Conservation (phyloP, 2,113 vertebrate genomes). For the Bucco capensis region DNA sequence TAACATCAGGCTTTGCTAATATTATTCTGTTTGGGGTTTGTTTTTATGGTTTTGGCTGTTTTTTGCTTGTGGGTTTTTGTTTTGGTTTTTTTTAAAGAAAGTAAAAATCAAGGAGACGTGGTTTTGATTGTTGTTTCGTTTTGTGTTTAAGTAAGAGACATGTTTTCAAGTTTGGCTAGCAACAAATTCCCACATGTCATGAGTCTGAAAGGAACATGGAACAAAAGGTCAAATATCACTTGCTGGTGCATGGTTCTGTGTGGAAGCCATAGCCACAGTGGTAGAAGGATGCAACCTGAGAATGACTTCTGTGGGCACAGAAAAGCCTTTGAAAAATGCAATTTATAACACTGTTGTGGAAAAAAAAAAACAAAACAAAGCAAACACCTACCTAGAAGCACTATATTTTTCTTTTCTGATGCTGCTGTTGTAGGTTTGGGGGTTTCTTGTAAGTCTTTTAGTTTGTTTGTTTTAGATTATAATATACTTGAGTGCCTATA, state of each 20-base stretch:
- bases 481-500: neutral
- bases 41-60: no score
- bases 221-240: slow-evolving; percentile 1
- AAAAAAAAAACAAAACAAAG: neutral
- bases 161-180: neutral
- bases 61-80: no score
- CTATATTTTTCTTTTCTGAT: neutral
- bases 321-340: neutral
- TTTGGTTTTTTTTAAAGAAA: neutral
- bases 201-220: neutral
- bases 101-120: neutral
- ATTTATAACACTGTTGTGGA: neutral
- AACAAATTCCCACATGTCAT: neutral
- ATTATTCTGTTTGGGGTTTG: neutral
- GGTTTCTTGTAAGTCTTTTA: no score
- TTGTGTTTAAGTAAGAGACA: neutral
- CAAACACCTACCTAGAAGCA: neutral
- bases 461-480: neutral
- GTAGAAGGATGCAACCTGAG: neutral
- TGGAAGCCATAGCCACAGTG: neutral
- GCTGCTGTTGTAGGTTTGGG: neutral
- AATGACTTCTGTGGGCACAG: neutral
- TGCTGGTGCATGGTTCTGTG: neutral
- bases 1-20: neutral
- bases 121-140: neutral